Conservation (phyloP, 2,797 vertebrate genomes). For the Loriculus beryllinus region DNA sequence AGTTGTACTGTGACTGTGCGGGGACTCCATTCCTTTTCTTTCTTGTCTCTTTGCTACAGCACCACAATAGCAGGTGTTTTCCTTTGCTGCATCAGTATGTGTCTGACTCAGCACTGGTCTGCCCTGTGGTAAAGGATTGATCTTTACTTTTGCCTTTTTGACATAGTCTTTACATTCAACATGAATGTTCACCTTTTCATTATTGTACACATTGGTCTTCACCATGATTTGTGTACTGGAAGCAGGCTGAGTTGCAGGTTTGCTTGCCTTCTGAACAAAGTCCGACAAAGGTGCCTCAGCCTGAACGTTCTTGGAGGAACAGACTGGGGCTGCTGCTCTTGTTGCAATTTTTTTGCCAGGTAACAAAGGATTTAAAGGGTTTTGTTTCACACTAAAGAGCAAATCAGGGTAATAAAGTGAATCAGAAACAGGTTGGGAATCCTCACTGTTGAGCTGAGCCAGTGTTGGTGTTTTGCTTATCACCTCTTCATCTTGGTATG, state of each 20-base stretch:
- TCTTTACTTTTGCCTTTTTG: slow-evolving; percentile 94
- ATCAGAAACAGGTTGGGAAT: slow-evolving; percentile 94
- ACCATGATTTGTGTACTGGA: slow-evolving; percentile 90
- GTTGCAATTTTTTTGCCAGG: slow-evolving; percentile 78
- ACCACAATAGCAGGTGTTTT: slow-evolving; percentile 79
- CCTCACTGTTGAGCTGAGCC: slow-evolving; percentile 97
- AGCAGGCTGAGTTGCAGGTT: slow-evolving; percentile 75
- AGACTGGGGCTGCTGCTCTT: slow-evolving; percentile 75
- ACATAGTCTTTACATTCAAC: slow-evolving; percentile 89
- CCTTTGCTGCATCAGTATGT: slow-evolving; percentile 74
- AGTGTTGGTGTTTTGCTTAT: slow-evolving; percentile 94
- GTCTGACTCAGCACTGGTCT: slow-evolving; percentile 74
- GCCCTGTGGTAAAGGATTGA: slow-evolving; percentile 79
- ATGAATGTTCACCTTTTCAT: slow-evolving; percentile 80
- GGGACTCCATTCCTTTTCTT: slow-evolving; percentile 67
- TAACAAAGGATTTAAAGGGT: slow-evolving; percentile 75
- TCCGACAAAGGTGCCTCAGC: slow-evolving; percentile 81
- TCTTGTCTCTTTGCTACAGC: slow-evolving; percentile 76
- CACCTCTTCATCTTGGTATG: slow-evolving; percentile 97
- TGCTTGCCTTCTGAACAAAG: slow-evolving; percentile 88
- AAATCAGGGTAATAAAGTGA: slow-evolving; percentile 87
- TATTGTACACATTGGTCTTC: slow-evolving; percentile 82
- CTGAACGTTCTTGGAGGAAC: slow-evolving; percentile 77
- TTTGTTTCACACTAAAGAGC: slow-evolving; percentile 81
- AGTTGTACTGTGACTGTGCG: slow-evolving; percentile 55